phyloP scores from a whole-genome alignment of 1,140 invertebrate species.

The Scaptomyza hsui region DNA sequence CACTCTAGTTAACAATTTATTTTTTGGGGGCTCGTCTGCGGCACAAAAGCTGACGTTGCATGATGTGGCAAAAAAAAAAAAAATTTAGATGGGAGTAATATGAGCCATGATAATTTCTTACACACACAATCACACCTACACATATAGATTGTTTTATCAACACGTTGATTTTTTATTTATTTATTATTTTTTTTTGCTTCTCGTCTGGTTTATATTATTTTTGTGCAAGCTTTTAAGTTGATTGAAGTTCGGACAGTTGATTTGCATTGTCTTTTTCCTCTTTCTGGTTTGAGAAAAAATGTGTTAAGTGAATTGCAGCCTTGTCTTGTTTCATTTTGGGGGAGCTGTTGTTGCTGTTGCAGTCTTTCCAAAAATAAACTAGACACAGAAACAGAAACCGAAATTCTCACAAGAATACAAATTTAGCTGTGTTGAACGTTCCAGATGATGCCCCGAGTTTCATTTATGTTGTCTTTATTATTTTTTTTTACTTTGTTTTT shows the following conservation, averaged over 20 bases:
- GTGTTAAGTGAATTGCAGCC: constrained; percentile 52
- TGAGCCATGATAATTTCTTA: constrained; percentile 53
- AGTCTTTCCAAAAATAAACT: constrained; percentile 40
- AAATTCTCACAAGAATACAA: constrained; percentile 44
- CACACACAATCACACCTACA: constrained; percentile 21
- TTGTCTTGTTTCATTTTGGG: constrained; percentile 13
- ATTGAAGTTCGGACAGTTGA: constrained; percentile 73
- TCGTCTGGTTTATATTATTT: not conserved
- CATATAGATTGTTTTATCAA: constrained; percentile 59
- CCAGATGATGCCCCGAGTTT: constrained; percentile 39
- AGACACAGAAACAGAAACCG: not conserved
- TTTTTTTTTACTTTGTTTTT: constrained; percentile 33
- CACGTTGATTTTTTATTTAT: constrained; percentile 53
- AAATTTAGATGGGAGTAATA: not conserved
- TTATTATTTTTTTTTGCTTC: constrained; percentile 42
- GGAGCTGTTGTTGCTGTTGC: not conserved
- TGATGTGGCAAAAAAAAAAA: constrained; percentile 53
- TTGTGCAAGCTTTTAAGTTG: constrained; percentile 57
- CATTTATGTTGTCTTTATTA: not conserved
- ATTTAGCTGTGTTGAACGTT: constrained; percentile 41
- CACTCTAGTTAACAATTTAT: constrained; percentile 10
- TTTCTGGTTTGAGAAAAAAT: too few relatives aligned
- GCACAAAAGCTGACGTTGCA: constrained; percentile 38
- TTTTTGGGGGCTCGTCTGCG: constrained; percentile 67
- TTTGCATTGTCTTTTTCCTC: constrained; percentile 62